Conservation (phyloP, 2,797 vertebrate species). For the Leontocebus nigricollis region DNA sequence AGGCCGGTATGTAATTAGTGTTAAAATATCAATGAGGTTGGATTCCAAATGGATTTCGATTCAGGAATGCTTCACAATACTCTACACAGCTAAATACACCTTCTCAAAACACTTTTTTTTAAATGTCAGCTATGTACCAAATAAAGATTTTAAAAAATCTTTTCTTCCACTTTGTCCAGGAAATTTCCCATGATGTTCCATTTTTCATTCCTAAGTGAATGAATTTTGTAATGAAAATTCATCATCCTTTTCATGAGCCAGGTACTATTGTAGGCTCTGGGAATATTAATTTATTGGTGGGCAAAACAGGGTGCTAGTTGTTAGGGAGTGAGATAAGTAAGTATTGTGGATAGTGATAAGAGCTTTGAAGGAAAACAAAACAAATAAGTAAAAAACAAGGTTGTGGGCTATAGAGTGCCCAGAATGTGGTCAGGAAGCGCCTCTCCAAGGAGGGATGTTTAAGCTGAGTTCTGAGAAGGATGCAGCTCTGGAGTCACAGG, state of each 20-base stretch:
- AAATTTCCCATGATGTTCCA: neutral
- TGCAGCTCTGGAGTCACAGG: neutral
- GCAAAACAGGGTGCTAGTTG: neutral
- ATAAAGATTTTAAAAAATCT: slow-evolving; percentile 9
- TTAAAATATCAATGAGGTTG: slow-evolving; percentile 34
- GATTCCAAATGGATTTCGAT: slow-evolving; percentile 30
- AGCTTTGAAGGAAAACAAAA: slow-evolving; percentile 50
- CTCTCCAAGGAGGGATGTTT: neutral
- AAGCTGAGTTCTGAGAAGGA: slow-evolving; percentile 4
- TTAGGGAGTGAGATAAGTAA: neutral
- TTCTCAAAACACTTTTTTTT: slow-evolving; percentile 26
- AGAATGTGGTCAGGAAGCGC: neutral
- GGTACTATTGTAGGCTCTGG: neutral
- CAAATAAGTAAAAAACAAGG: neutral
- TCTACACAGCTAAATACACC: neutral
- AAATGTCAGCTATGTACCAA: neutral
- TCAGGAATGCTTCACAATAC: neutral
- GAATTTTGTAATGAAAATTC: slow-evolving; percentile 18
- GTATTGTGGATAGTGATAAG: neutral
- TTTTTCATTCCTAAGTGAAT: slow-evolving; percentile 41
- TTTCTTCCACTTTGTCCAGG: neutral
- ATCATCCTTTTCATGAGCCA: neutral
- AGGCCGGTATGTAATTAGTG: slow-evolving; percentile 89
- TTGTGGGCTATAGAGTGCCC: neutral
- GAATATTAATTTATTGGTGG: neutral